Conservation (phyloP, 2,113 vertebrate genomes). For the Pseudopipra pipra region DNA sequence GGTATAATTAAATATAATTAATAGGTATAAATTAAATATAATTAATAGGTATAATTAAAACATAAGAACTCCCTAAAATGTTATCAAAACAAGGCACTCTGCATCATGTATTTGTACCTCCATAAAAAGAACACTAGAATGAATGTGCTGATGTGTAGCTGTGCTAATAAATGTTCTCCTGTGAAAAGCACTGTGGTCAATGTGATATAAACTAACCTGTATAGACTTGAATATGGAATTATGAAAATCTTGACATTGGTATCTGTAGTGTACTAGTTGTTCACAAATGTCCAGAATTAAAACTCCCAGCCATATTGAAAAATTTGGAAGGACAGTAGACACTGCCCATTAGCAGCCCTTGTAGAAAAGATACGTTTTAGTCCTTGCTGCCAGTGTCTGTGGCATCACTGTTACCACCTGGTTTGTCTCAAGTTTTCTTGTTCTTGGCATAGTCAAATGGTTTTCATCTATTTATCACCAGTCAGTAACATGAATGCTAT, state of each 20-base stretch:
- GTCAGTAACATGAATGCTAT: neutral
- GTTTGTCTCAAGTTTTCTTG: neutral
- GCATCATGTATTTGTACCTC: neutral
- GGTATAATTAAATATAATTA: neutral
- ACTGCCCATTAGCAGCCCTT: neutral
- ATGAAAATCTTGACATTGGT: neutral
- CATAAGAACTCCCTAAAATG: neutral
- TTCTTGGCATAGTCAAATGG: neutral
- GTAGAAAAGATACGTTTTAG: neutral
- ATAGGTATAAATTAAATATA: neutral
- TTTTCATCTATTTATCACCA: neutral
- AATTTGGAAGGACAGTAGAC: neutral
- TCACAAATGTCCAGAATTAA: neutral
- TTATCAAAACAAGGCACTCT: neutral
- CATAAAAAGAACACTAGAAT: neutral
- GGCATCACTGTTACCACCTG: neutral
- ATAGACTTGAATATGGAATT: neutral
- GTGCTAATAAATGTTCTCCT: neutral
- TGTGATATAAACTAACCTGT: neutral
- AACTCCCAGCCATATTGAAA: neutral
- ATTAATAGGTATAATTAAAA: neutral
- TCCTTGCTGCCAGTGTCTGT: neutral
- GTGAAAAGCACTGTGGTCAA: neutral
- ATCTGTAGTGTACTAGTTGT: neutral
- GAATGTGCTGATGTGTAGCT: neutral